phyloP scores from a whole-genome alignment of 2,113 vertebrate species.

The Prionailurus bengalensis region DNA sequence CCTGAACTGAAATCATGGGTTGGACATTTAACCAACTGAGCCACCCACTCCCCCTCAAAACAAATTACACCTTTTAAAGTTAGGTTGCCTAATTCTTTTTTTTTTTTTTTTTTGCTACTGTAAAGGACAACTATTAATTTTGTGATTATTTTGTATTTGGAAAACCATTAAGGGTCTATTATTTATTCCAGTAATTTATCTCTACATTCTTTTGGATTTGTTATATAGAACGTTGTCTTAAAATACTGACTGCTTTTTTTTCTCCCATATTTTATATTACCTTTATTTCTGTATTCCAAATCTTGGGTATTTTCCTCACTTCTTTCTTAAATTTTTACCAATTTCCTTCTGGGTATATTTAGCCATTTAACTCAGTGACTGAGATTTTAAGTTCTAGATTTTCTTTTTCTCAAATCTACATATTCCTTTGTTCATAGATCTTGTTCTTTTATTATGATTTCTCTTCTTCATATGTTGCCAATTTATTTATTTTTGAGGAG shows the following conservation, averaged over 20 bases:
- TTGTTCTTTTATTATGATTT: neutral
- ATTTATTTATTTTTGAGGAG: no score
- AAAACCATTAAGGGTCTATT: neutral
- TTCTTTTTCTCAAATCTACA: neutral
- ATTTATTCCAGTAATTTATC: neutral
- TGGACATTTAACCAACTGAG: no score
- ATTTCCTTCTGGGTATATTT: neutral
- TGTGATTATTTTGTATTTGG: neutral
- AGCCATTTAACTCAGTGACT: neutral
- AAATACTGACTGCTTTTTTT: neutral
- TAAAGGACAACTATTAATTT: neutral
- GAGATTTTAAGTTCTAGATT: neutral
- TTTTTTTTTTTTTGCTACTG: neutral
- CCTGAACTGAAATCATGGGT: no score
- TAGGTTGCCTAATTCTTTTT: neutral
- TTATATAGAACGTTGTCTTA: neutral
- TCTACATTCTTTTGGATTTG: neutral
- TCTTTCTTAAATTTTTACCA: neutral
- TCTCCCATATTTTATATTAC: neutral
- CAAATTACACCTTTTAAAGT: neutral
- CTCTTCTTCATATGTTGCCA: neutral
- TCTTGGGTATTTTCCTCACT: neutral
- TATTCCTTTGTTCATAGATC: neutral
- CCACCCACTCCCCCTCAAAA: neutral
- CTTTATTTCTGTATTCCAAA: neutral